These are phyloP conservation scores for Thalassoma bifasciatum DNA, from an alignment of 2,113 vertebrate genomes.

Conservation along the genomic window DNA sequence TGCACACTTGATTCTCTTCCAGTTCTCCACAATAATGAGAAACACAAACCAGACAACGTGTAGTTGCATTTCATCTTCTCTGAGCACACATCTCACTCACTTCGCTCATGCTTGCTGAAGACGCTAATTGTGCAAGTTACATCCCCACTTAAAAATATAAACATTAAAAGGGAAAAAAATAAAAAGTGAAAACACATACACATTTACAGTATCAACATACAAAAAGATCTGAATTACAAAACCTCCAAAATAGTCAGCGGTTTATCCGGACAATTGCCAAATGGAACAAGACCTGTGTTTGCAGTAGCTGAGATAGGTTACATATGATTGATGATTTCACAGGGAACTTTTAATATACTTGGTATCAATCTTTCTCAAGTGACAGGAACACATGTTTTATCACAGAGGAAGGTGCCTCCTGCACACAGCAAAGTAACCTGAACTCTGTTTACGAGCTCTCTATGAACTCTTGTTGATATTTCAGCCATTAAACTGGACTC, in stretches of 20 bases:
- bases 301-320: neutral
- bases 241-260: neutral
- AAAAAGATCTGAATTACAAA: too few species aligned
- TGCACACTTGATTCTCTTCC: too few species aligned
- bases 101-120: too few species aligned
- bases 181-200: too few species aligned
- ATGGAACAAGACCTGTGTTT: neutral
- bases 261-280: neutral
- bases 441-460: neutral
- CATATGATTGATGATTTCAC: neutral
- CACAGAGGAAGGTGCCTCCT: neutral
- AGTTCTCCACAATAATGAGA: too few species aligned
- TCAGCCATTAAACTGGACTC: neutral
- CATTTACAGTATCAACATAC: too few species aligned
- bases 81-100: too few species aligned
- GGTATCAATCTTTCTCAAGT: neutral
- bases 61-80: too few species aligned
- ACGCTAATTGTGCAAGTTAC: too few species aligned
- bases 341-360: neutral
- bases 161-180: too few species aligned
- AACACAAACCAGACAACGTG: too few species aligned
- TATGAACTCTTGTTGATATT: neutral
- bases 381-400: neutral
- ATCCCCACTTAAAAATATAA: too few species aligned
- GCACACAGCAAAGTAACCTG: neutral